These are phyloP conservation scores for Drosophila setosimentum DNA, from an alignment of 2,888 invertebrate species.

Conservation along the genomic window DNA sequence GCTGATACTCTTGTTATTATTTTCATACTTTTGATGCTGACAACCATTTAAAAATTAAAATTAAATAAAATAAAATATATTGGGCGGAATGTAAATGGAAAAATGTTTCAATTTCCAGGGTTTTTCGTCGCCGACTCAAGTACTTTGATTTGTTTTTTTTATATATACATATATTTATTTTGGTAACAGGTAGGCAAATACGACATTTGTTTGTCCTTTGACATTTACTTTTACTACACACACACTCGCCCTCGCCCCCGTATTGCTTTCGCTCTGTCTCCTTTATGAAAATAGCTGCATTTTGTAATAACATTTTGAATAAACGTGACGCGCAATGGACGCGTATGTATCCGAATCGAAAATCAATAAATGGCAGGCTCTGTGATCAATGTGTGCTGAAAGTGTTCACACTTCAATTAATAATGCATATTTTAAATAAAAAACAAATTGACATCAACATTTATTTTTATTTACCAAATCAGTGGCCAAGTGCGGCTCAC, in stretches of 20 bases:
- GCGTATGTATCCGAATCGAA: slow-evolving; percentile 56
- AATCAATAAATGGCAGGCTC: slow-evolving; percentile 56
- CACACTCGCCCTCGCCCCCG: background rate
- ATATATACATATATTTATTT: no score
- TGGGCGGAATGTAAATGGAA: background rate
- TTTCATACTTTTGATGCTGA: background rate
- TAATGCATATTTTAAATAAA: slow-evolving; percentile 19
- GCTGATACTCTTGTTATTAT: background rate
- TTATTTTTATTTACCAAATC: background rate
- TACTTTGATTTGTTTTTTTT: background rate
- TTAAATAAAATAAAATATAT: background rate
- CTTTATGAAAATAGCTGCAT: slow-evolving; percentile 23
- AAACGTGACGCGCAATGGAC: slow-evolving; percentile 41
- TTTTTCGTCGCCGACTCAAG: background rate
- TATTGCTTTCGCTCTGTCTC: background rate
- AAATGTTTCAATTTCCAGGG: slow-evolving; percentile 9
- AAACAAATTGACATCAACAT: slow-evolving; percentile 4
- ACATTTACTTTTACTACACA: slow-evolving; percentile 54
- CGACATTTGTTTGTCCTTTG: slow-evolving; percentile 63
- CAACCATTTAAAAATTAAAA: background rate
- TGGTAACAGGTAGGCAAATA: slow-evolving; percentile 36
- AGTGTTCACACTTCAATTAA: slow-evolving; percentile 46
- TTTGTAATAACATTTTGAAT: slow-evolving; percentile 42
- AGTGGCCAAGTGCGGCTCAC: background rate
- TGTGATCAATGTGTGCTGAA: slow-evolving; percentile 34